Evolutionary conservation across 2,113 vertebrate genomes (phyloP), one percentile per base, ranked within the genome.

Genomic region (Bos indicus): DNA sequence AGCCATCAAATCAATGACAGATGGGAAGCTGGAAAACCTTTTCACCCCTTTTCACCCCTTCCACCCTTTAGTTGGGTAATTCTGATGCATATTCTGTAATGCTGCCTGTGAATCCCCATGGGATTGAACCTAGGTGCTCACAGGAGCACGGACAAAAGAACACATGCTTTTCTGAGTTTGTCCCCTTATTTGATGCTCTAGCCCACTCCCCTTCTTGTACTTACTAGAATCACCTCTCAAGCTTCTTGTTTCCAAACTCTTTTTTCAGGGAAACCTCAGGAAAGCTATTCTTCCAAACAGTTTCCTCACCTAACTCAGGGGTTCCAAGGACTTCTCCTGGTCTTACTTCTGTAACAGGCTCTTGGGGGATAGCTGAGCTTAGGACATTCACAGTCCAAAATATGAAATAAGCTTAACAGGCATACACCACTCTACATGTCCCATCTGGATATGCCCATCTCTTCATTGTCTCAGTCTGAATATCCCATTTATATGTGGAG

Each of bases 1-100:
- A 94, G 62, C 43, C 54, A 64, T 36, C 77, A 93, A 91, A 91
- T 77, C 80, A 88, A 56, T 91, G 64, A 85, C 59, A 52, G 62
- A 54, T 48, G 59, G 15, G 33, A 7, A 85, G 5, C 0, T 71
- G 11, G 7, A 71, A 52, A 80, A 78, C 43, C 25, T 9, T 60
- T n/a, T n/a, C n/a, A n/a, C n/a, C n/a, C n/a, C n/a, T n/a, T 28
- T 12, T 9, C 56, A 57, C 23, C 3, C 0, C 28, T 85, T 43
- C 52, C n/a, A 85, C 52, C 8, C 25, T 83, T 85, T 46, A 8
- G 16, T 64, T 95, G 57, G 30, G 48, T 21, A 23, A 90, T 25
- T 12, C 30, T 43, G 52, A 62, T 8, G 1, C 26, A 57, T 57
- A 7, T 43, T 84, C 78, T 60, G 1, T 33, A 14, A 52, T 43